These are phyloP conservation scores for Eidolon helvum DNA, from an alignment of 2,113 vertebrate genomes.

Conservation along the genomic window DNA sequence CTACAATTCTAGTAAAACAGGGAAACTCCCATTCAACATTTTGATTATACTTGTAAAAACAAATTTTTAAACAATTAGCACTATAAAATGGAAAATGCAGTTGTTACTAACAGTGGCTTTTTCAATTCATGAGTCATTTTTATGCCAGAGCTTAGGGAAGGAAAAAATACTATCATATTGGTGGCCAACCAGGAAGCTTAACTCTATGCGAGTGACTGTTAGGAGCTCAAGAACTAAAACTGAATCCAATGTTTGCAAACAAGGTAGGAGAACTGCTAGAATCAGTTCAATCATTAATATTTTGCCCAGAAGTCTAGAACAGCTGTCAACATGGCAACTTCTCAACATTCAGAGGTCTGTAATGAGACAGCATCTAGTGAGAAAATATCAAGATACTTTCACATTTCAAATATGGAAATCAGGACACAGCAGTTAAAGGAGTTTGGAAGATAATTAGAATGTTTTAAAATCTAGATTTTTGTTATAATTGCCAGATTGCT, in stretches of 20 bases:
- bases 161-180: not conserved
- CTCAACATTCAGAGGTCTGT: not conserved
- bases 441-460: not conserved
- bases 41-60: not conserved
- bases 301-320: not conserved
- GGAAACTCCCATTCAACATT: not conserved
- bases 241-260: not conserved
- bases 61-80: not conserved
- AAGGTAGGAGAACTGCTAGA: not conserved
- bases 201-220: not conserved
- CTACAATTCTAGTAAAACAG: not conserved
- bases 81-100: not conserved
- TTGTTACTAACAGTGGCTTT: not conserved
- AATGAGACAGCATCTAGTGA: not conserved
- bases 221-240: not conserved
- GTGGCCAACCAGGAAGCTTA: not conserved
- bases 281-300: not conserved
- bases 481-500: not conserved
- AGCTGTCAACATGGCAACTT: not conserved
- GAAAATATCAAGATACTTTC: not conserved
- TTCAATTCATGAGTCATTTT: not conserved
- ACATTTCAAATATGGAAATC: not conserved
- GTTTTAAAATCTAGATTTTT: not conserved
- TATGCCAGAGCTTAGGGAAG: not conserved
- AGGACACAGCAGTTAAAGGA: not conserved